Conservation (phyloP, 2,113 vertebrate genomes). For the Callionymus lyra region DNA sequence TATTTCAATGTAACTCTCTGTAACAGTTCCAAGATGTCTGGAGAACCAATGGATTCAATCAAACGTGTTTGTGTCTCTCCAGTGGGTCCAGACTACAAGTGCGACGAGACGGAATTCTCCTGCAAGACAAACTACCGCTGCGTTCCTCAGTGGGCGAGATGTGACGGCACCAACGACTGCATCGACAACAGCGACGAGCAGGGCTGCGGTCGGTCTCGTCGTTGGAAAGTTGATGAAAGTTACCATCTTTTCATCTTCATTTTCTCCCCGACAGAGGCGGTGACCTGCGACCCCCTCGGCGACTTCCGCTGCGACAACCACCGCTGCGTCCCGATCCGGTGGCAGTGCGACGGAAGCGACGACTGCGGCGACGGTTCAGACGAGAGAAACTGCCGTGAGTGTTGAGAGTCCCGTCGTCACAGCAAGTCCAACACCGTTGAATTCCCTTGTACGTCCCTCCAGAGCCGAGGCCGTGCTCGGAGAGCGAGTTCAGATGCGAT, state of each 20-base stretch:
- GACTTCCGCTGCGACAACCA: constrained; percentile 66
- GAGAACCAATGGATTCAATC: neutral
- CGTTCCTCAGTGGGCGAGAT: constrained; percentile 57
- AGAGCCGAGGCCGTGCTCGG: constrained; percentile 61
- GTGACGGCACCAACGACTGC: constrained; percentile 61
- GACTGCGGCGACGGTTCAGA: constrained; percentile 63
- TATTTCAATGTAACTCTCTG: no score
- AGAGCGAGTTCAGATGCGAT: constrained; percentile 61
- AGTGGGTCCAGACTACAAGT: constrained; percentile 60
- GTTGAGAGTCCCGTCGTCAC: neutral
- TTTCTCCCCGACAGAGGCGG: constrained; percentile 34
- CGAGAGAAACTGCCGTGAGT: constrained; percentile 60
- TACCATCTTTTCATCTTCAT: neutral
- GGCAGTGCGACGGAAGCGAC: constrained; percentile 54
- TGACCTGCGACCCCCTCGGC: constrained; percentile 60
- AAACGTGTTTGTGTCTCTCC: constrained; percentile 4
- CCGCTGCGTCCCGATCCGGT: constrained; percentile 61
- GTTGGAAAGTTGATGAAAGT: no score
- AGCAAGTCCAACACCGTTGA: no score
- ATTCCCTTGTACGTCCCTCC: neutral
- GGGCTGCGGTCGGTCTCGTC: constrained; percentile 51
- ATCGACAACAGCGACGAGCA: constrained; percentile 63
- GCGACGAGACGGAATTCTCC: constrained; percentile 61
- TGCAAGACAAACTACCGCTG: constrained; percentile 65
- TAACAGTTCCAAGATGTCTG: no score